Evolutionary conservation across 2,113 vertebrate genomes (phyloP), one percentile per base, ranked within the genome.

Genomic region (Colius striatus): DNA sequence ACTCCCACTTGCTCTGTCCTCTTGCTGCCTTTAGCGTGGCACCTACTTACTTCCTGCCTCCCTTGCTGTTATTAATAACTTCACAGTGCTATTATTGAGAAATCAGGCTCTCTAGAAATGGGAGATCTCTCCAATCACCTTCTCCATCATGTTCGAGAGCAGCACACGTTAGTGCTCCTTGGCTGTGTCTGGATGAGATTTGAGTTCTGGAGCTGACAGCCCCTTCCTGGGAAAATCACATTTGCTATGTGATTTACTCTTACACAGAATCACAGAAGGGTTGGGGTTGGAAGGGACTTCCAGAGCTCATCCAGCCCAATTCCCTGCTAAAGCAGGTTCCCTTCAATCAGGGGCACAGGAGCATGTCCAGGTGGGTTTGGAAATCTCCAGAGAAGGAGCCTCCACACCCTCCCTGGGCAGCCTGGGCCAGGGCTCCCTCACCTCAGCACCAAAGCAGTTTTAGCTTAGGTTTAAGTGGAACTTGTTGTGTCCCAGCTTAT

Each of bases 1-100:
- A 32, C 73, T 85, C 73, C 45, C 4, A 6, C 17, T 77, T 0
- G 1, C 32, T 68, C 72, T 0, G 0, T 66, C 48, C 18, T 80
- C 60, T 76, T 2, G 0, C 29, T 6, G 2, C 53, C 26, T 86
- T 81, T 75, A 32, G 36, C 6, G 2, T 6, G 15, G n/a, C 8
- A 5, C 21, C 30, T 45, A 4, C 75, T 92, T 89, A 36, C 26
- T 89, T 82, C 70, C 80, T 75, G 32, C 6, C 43, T 6, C 19
- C 3, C 4, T 50, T 86, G 66, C 72, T 68, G 12, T 84, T 79
- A 61, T 72, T 65, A 72, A 74, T 53, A 81, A 89, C 36, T 19
- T 86, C 16, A 78, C 26, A 26, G 43, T 78, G 25, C 54, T 30
- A 50, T 43, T 48, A 30, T 54, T 61, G 15, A 92, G 48, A 93